A percentile compares a stretch with the other conserved stretches of the same genome.
These are phyloP conservation scores for Lates calcarifer DNA, from an alignment of 2,113 vertebrate species.

Conservation along the genomic window DNA sequence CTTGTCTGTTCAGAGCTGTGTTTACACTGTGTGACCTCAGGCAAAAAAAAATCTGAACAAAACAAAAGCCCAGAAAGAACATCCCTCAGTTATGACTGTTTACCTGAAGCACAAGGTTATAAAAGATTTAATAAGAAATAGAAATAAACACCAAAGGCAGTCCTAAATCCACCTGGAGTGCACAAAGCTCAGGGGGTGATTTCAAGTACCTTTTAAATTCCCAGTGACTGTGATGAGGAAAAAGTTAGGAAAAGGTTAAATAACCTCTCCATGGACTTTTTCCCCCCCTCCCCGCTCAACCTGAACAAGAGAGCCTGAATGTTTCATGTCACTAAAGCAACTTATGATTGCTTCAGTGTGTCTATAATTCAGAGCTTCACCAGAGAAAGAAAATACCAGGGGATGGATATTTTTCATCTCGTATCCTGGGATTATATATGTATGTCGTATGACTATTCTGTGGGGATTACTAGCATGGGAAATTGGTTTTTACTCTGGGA, in stretches of 20 bases:
- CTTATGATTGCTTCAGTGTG: conserved; percentile 6
- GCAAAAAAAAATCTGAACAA: conserved; percentile 30
- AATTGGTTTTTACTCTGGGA: conserved; percentile 60
- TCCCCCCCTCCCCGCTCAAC: neutral
- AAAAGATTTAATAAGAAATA: conserved; percentile 16
- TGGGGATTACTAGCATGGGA: conserved; percentile 56
- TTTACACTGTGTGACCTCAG: conserved; percentile 49
- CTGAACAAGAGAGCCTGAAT: neutral
- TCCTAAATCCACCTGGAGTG: conserved; percentile 31
- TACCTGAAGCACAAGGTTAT: conserved; percentile 27
- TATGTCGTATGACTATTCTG: conserved; percentile 43
- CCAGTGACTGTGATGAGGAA: neutral
- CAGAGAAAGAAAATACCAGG: conserved; percentile 1
- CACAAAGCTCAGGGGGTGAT: conserved; percentile 20
- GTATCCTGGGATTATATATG: conserved; percentile 60
- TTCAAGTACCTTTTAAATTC: conserved; percentile 2
- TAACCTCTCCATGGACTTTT: conserved; percentile 18
- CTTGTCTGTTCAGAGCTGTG: conserved; percentile 41
- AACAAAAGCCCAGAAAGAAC: conserved; percentile 33
- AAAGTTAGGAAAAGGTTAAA: no score
- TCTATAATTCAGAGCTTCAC: conserved; percentile 30
- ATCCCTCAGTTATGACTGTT: conserved; percentile 22
- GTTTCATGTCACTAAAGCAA: neutral
- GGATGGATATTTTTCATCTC: conserved; percentile 45
- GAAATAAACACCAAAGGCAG: neutral